A percentile compares a stretch with the other conserved stretches of the same genome.
These are phyloP conservation scores for Misgurnus mizolepis DNA, from an alignment of 2,113 vertebrate genomes.

Conservation along the genomic window DNA sequence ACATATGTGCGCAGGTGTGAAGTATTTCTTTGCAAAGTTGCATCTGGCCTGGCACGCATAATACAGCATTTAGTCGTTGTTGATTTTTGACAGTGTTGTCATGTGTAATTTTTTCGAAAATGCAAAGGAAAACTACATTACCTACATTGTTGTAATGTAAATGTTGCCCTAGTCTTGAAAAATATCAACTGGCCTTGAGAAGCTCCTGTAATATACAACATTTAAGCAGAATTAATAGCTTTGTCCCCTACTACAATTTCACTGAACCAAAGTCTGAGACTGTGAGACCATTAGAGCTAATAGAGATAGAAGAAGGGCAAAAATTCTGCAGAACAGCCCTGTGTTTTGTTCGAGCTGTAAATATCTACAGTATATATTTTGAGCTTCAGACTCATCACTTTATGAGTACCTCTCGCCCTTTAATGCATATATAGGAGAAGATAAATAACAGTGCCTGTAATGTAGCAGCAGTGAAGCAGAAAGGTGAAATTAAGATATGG, in stretches of 20 bases:
- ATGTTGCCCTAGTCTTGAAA: neutral
- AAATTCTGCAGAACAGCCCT: slow-evolving; percentile 1
- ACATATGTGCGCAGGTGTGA: too few species aligned
- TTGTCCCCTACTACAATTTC: slow-evolving; percentile 3
- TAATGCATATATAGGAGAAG: neutral
- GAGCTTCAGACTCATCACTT: neutral
- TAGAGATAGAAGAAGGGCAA: neutral
- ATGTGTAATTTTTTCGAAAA: too few species aligned
- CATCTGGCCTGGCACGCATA: too few species aligned
- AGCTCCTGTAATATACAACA: neutral
- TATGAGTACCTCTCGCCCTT: neutral
- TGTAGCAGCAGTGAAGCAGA: slow-evolving; percentile 10
- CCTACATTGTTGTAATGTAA: too few species aligned
- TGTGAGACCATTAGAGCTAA: neutral
- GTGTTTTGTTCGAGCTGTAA: slow-evolving; percentile 1
- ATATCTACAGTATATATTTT: neutral
- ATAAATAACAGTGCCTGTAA: slow-evolving; percentile 1
- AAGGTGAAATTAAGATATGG: neutral
- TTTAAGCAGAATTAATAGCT: neutral
- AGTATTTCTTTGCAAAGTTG: too few species aligned
- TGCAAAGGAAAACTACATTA: too few species aligned
- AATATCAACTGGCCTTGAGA: neutral
- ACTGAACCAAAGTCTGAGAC: neutral
- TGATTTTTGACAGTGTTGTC: too few species aligned
- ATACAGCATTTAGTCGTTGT: too few species aligned